These are phyloP conservation scores for Craterocephalus amniculus DNA, from an alignment of 2,797 vertebrate species.

Conservation along the genomic window DNA sequence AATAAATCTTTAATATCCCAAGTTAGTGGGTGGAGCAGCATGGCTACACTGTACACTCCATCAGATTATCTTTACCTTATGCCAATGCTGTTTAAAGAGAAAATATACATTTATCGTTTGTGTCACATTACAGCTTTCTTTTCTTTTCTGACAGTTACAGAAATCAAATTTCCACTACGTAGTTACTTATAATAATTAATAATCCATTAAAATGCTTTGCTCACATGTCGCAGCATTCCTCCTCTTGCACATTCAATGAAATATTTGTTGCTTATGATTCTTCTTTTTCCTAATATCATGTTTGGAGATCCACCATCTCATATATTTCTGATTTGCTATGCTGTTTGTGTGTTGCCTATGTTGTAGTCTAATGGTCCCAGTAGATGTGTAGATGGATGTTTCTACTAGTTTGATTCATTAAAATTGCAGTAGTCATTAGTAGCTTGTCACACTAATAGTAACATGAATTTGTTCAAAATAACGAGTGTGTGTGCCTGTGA, in stretches of 20 bases:
- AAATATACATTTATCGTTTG: constrained; percentile 1
- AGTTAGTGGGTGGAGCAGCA: constrained; percentile 18
- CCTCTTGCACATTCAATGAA: constrained; percentile 20
- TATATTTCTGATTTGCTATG: constrained; percentile 18
- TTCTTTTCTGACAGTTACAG: constrained; percentile 26
- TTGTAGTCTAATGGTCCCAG: constrained; percentile 11
- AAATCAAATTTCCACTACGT: constrained; percentile 54
- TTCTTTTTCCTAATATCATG: not conserved
- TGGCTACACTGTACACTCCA: not conserved
- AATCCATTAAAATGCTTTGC: constrained; percentile 42
- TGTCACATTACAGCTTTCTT: constrained; percentile 21
- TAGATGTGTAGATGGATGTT: constrained; percentile 44
- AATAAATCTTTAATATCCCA: constrained; percentile 33
- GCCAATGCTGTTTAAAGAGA: not conserved
- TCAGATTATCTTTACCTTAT: constrained; percentile 8
- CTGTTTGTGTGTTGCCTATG: constrained; percentile 21
- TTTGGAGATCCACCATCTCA: not conserved
- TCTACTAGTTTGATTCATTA: constrained; percentile 52
- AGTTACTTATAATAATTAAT: constrained; percentile 50
- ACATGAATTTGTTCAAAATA: constrained; percentile 46
- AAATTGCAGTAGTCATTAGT: constrained; percentile 60
- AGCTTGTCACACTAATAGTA: constrained; percentile 45
- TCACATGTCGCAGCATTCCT: constrained; percentile 19
- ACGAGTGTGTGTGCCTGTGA: constrained; percentile 31
- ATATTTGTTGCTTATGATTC: constrained; percentile 8